phyloP scores from a whole-genome alignment of 2,888 invertebrate genomes.

The Drosophila niveifrons region DNA sequence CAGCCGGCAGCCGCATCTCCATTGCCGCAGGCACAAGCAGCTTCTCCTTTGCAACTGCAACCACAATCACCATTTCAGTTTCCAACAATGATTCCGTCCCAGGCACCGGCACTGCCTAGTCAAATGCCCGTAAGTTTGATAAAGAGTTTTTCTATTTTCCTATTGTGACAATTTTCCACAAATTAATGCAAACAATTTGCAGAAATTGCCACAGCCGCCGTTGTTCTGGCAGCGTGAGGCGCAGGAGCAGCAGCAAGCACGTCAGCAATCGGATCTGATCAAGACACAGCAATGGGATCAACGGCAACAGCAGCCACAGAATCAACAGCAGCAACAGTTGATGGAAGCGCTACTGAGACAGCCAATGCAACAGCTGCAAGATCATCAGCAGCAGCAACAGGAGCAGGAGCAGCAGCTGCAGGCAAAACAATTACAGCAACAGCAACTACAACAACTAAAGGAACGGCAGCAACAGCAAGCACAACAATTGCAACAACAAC shows the following conservation, averaged over 20 bases:
- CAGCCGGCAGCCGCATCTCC: neutral
- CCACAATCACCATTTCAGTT: neutral
- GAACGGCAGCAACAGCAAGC: neutral
- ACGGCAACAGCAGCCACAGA: constrained; percentile 4
- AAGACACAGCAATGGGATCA: constrained; percentile 32
- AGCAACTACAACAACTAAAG: constrained; percentile 6
- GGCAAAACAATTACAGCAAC: neutral
- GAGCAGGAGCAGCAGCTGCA: neutral
- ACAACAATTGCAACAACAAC: neutral
- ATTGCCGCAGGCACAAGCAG: neutral
- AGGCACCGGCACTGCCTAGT: constrained; percentile 13
- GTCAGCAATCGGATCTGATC: constrained; percentile 20
- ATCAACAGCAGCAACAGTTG: constrained; percentile 2
- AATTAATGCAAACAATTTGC: neutral
- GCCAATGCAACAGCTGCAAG: neutral
- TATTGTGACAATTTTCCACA: no score
- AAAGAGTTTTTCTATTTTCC: neutral
- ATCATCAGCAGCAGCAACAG: constrained; percentile 3
- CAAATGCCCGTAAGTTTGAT: constrained; percentile 53
- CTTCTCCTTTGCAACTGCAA: neutral
- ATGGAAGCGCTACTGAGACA: neutral
- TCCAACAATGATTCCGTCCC: constrained; percentile 17
- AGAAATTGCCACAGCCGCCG: constrained; percentile 78
- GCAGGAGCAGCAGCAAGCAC: constrained; percentile 37
- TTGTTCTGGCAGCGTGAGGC: constrained; percentile 65